Base-by-base conservation (phyloP, 2,797 vertebrate species). In the Aldrovandia affinis region DNA sequence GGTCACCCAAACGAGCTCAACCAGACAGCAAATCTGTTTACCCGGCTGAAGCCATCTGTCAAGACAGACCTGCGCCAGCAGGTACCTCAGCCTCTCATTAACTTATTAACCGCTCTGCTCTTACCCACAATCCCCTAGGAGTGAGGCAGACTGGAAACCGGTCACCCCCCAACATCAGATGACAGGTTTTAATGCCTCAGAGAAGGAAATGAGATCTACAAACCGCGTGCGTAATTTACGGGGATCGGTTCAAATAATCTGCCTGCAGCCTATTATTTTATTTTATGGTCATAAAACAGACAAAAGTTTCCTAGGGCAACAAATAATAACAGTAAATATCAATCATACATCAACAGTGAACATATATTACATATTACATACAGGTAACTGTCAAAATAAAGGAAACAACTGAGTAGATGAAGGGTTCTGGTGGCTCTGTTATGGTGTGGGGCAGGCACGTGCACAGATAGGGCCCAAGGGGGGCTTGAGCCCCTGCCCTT, bases 81-180 rank as follows among this genome's bases (percentile, higher is more conserved):
- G 28, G 83, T 79, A 68, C 47, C 57, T 50, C 55, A 25, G 42
- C 39, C 47, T 20, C 20, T 25, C 83, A 47, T 39, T 44, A 54
- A 39, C 44, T 52, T 80, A 52, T 79, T 65, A 78, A 79, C 83
- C 33, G 57, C 73, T 83, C 42, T 30, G 28, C 75, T 59, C 44
- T 83, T 83, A 63, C 83, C 77, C 83, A 83, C 39, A 59, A 79
- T 75, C 83, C 75, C 57, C 57, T 50, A 57, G 83, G 83, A 65
- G 10, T 8, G 22, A 68, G 22, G 77, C 12, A 4, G 39, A 50
- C 15, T 10, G 42, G 77, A n/a, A 18, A 80, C 28, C 15, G n/a
- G 78, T 54, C 30, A 15, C 1, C n/a, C n/a, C 20, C n/a, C 36
- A 33, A 18, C 28, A 54, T 52, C 50, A 30, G 18, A 18, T 33